phyloP scores from a whole-genome alignment of 2,113 vertebrate species.

The Todiramphus saurophagus region DNA sequence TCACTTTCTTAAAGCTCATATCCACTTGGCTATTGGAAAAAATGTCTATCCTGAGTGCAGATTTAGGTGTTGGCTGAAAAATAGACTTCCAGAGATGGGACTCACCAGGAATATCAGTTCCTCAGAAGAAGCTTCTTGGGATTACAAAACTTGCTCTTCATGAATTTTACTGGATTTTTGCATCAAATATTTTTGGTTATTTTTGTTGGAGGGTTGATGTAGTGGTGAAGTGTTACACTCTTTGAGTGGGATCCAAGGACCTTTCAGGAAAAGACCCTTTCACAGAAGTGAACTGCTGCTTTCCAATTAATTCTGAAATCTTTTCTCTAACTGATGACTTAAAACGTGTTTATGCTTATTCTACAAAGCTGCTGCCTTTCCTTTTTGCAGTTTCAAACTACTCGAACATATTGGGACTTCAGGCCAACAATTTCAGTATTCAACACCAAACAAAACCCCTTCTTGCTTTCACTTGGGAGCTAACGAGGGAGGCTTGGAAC shows the following conservation, averaged over 20 bases:
- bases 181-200: neutral
- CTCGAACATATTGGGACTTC: neutral
- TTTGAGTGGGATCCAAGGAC: neutral
- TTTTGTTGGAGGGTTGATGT: neutral
- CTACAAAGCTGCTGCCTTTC: neutral
- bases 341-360: neutral
- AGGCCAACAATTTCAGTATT: neutral
- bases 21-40: neutral
- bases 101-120: neutral
- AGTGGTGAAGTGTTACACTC: neutral
- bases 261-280: neutral
- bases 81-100: neutral
- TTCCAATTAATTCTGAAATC: neutral
- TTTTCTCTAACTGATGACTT: neutral
- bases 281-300: neutral
- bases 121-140: neutral
- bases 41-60: neutral
- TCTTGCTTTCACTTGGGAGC: neutral
- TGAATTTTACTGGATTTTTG: neutral
- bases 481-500: neutral
- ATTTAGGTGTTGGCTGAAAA: neutral
- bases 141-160: constrained; percentile 29
- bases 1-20: neutral
- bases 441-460: neutral
- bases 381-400: neutral